Evolutionary conservation across 64 coral and sea anemone species (phyloP), one percentile per base, ranked within the genome.

Genomic region (Montipora foliosa): DNA sequence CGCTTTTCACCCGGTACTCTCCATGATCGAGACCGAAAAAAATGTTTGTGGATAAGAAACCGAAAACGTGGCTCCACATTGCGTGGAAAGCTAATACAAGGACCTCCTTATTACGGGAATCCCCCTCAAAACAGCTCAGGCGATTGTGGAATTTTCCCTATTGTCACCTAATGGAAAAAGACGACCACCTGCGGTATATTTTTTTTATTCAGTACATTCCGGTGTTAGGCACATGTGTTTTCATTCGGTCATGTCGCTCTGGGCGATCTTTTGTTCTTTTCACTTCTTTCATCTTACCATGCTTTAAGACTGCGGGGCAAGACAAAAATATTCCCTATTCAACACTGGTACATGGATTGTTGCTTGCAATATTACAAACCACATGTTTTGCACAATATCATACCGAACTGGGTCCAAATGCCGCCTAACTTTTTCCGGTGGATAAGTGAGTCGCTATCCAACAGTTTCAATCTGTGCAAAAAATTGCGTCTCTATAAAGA

Each of bases 71-170:
- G 62, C 61, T 9, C 82, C 64, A 70, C 37, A 86, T 86, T 29
- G 15, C n/a, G 82, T 49, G 82, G 71, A 86, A 50, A 72, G 57
- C 59, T 86, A 86, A 49, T 47, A 71, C 17, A 86, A 72, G 20
- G 44, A 86, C 19, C 66, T 86, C 53, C 6, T 86, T 22, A 72
- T 50, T 71, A 44, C 64, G 82, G 82, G 82, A 86, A 86, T 86
- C 82, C 82, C 82, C 82, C 64, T 70, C 19, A 11, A 86, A 49
- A 19, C 13, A 69, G 64, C 67, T 72, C 47, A 72, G 53, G 52
- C 21, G 50, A 50, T 49, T 58, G 20, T 50, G 15, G 7, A 21
- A 81, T 81, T 55, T 81, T 37, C 16, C 22, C 53, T 57, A 58
- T 81, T 58, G 52, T 81, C 79, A 81, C 79, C 49, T 24, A 44